Base-by-base conservation (phyloP, 2,113 vertebrate species). In the Syrrhaptes paradoxus region DNA sequence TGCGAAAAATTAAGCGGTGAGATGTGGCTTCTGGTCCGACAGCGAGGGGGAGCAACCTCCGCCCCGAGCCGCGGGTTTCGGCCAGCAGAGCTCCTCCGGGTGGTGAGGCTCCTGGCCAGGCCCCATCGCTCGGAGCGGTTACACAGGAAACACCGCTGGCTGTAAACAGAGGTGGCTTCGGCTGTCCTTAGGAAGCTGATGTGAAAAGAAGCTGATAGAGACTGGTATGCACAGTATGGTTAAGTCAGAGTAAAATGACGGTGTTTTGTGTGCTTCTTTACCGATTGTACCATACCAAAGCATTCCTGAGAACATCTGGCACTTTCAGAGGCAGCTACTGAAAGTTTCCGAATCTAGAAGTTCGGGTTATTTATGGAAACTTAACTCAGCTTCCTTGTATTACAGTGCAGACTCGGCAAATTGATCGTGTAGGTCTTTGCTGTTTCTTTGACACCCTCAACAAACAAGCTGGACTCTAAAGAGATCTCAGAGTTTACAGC, bases 51-150 rank as follows among this genome's bases (percentile, higher is more conserved):
- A 31, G 51, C 65, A 1, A 3, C 13, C 9, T 2, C 13, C 26
- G 0, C 3, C 5, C 41, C 41, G 41, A 1, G 8, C 46, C 17
- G 26, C 32, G 4, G 25, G 9, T 8, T 3, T 15, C 43, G 0
- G 43, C 4, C 57, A 13, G 54, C 17, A 3, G 52, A 15, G 61
- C 28, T 28, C 2, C 0, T 9, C 43, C 2, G 11, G 3, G 5
- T 22, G 18, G 14, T 5, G 32, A 7, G 38, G 9, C 9, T 3
- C 17, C 32, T 15, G 22, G 10, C 9, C 17, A 0, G 3, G 26
- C n/a, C 7, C 13, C 38, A 0, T 4, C 25, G 17, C 34, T 17
- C 48, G 1, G 31, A 1, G 4, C 7, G 10, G 73, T 8, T 7
- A 4, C 11, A 2, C 55, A 5, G 48, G 29, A 12, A 6, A 25